Percentiles rank a stretch among this genome's conserved stretches.
Evolutionary conservation across 1,140 invertebrate genomes (phyloP).

Genomic region (Cydia fagiglandana): DNA sequence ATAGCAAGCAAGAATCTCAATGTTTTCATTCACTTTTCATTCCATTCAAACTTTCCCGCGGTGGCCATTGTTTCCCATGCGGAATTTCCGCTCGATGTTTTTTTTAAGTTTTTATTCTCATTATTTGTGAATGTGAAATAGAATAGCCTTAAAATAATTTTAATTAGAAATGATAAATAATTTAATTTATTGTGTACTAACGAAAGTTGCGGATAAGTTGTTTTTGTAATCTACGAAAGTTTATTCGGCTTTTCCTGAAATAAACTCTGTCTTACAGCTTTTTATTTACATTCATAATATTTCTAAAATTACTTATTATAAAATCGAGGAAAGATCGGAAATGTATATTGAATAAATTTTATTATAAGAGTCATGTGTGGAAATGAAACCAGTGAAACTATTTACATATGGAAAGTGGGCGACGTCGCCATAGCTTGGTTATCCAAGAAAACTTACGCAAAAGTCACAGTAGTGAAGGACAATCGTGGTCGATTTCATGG

Average conservation of each 20-base stretch:
- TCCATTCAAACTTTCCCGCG: neutral
- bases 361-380: neutral
- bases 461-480: slow-evolving; percentile 66
- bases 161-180: too few relatives aligned
- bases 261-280: too few relatives aligned
- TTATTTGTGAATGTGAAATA: too few relatives aligned
- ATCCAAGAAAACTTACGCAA: slow-evolving; percentile 62
- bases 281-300: too few relatives aligned
- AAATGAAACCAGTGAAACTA: slow-evolving; percentile 34
- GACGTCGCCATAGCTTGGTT: slow-evolving; percentile 64
- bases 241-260: neutral
- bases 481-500: slow-evolving; percentile 68
- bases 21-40: neutral
- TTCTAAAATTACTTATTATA: too few relatives aligned
- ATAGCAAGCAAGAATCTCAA: neutral
- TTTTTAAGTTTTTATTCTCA: too few relatives aligned
- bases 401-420: slow-evolving; percentile 68
- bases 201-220: neutral
- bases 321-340: too few relatives aligned
- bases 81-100: too few relatives aligned
- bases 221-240: neutral
- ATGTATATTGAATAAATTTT: neutral
- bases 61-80: neutral
- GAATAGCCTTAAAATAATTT: too few relatives aligned
- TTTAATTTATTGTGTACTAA: too few relatives aligned